A percentile compares a stretch with the other conserved stretches of the same genome.
These are phyloP conservation scores for Tenrec ecaudatus DNA, from an alignment of 2,113 vertebrate genomes.

Conservation along the genomic window DNA sequence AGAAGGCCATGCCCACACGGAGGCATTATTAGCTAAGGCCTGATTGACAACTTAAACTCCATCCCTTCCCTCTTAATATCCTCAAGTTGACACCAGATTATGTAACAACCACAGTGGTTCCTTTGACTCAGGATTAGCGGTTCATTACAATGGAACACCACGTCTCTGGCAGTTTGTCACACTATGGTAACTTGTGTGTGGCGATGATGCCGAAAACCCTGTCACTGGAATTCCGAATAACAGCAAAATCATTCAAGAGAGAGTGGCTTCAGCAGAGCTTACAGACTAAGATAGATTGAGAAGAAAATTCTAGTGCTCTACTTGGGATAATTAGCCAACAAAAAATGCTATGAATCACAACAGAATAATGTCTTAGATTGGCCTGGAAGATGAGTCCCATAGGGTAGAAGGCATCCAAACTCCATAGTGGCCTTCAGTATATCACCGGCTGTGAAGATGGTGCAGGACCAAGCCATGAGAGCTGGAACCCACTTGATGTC, in stretches of 20 bases:
- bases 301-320: background rate
- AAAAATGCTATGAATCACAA: background rate
- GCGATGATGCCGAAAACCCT: background rate
- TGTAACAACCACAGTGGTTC: background rate
- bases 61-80: too few species aligned
- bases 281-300: background rate
- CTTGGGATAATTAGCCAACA: background rate
- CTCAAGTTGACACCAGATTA: too few species aligned
- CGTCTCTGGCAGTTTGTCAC: background rate
- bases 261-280: background rate
- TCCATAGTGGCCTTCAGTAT: background rate
- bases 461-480: background rate
- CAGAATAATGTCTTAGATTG: background rate
- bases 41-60: too few species aligned
- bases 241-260: background rate
- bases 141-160: background rate
- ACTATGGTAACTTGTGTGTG: background rate
- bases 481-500: background rate
- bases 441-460: background rate
- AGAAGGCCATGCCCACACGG: too few species aligned
- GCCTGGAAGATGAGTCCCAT: background rate
- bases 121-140: constrained; percentile 22
- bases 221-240: background rate
- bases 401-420: background rate
- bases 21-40: too few species aligned